Conservation (phyloP, 2,888 invertebrate species). For the Sabellastarte sp. region DNA sequence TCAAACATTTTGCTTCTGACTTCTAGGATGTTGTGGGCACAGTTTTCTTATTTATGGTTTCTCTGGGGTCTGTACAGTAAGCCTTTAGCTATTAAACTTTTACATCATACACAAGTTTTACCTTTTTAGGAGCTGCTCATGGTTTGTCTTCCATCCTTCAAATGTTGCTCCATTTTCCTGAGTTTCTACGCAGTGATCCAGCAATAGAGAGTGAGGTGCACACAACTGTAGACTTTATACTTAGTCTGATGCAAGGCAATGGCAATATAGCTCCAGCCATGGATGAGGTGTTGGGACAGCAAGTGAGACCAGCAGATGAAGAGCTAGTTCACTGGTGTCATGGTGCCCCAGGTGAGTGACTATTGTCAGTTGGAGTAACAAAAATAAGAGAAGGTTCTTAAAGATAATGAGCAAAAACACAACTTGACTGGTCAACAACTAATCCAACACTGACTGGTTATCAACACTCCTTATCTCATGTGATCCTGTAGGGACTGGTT, state of each 20-base stretch:
- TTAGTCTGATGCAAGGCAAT: conserved; percentile 69
- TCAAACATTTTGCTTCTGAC: too few species aligned
- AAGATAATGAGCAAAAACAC: too few species aligned
- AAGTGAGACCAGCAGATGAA: conserved; percentile 60
- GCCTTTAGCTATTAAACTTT: not conserved
- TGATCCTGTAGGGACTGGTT: too few species aligned
- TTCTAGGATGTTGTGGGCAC: too few species aligned
- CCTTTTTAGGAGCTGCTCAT: conserved; percentile 63
- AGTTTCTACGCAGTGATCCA: conserved; percentile 65
- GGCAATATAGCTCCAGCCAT: conserved; percentile 78
- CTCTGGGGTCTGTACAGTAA: not conserved
- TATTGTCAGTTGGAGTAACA: too few species aligned
- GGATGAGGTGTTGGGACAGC: conserved; percentile 67
- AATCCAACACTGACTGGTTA: too few species aligned
- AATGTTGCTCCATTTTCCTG: conserved; percentile 66
- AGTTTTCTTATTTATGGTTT: not conserved
- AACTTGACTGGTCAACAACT: too few species aligned
- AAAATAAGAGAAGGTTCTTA: too few species aligned
- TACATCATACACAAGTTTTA: not conserved
- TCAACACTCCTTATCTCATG: too few species aligned
- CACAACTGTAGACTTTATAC: conserved; percentile 69
- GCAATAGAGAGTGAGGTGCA: conserved; percentile 67
- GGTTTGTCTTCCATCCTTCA: conserved; percentile 71
- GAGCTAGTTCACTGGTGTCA: conserved; percentile 89
- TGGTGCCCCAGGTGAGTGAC: conserved; percentile 74